A percentile compares a stretch with the other conserved stretches of the same genome.
These are phyloP conservation scores for Drosophila hydei DNA, from an alignment of 1,140 invertebrate genomes.

Conservation along the genomic window DNA sequence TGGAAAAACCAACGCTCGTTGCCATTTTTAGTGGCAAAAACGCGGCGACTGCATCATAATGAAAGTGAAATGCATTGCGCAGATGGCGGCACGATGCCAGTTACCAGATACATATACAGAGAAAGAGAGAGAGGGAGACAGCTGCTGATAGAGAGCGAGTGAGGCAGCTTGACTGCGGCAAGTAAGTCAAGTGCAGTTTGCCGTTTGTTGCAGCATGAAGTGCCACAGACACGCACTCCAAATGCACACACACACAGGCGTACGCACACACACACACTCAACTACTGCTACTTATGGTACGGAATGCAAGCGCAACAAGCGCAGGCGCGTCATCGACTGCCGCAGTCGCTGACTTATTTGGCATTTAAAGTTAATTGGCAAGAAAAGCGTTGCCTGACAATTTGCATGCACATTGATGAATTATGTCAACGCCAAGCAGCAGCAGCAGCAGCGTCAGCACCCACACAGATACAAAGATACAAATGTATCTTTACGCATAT, in stretches of 20 bases:
- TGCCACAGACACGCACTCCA: slow-evolving; percentile 43
- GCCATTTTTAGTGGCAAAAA: slow-evolving; percentile 81
- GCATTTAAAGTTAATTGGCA: slow-evolving; percentile 71
- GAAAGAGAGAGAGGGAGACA: slow-evolving; percentile 5
- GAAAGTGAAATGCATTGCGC: slow-evolving; percentile 82
- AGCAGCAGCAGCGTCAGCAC: neutral
- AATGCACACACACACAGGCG: slow-evolving; percentile 1
- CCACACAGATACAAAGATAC: neutral
- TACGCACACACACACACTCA: slow-evolving; percentile 8
- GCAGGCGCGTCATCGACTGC: slow-evolving; percentile 62
- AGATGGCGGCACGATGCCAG: slow-evolving; percentile 66
- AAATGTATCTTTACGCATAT: slow-evolving; percentile 6
- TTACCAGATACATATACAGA: slow-evolving; percentile 58
- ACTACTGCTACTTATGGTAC: slow-evolving; percentile 50
- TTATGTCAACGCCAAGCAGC: slow-evolving; percentile 47
- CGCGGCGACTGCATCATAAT: slow-evolving; percentile 79
- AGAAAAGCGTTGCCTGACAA: slow-evolving; percentile 48
- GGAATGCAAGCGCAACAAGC: slow-evolving; percentile 46
- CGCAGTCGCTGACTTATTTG: slow-evolving; percentile 54
- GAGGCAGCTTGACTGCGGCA: slow-evolving; percentile 27
- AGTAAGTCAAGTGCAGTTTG: slow-evolving; percentile 77
- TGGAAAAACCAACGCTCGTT: slow-evolving; percentile 72
- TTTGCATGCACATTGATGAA: slow-evolving; percentile 44
- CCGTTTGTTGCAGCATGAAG: slow-evolving; percentile 37
- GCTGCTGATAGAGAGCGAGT: slow-evolving; percentile 26